Evolutionary conservation across 2,113 vertebrate species (phyloP).

Genomic region (Chlamydotis undulata): DNA sequence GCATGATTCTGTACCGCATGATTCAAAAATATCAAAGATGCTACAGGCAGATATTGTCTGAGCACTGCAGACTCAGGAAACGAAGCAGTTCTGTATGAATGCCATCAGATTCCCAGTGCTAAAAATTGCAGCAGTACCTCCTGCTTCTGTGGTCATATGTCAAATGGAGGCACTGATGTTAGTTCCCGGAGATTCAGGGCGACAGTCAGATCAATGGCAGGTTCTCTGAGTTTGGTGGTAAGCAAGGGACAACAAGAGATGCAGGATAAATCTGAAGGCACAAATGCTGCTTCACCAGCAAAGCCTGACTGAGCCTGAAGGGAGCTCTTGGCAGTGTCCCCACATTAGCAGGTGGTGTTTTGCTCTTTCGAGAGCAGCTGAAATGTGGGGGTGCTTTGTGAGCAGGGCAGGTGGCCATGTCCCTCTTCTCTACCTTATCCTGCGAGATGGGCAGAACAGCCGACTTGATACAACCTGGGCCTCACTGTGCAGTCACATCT

Average conservation of each 20-base stretch:
- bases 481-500: background rate
- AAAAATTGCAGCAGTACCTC: background rate
- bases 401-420: background rate
- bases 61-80: background rate
- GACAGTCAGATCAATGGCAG: background rate
- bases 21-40: background rate
- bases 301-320: background rate
- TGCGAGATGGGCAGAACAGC: background rate
- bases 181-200: background rate
- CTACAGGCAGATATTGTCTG: background rate
- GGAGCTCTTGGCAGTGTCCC: background rate
- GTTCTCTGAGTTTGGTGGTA: background rate
- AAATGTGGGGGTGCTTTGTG: background rate
- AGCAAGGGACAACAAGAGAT: background rate
- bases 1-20: background rate
- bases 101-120: background rate
- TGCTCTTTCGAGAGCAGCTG: background rate
- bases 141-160: background rate
- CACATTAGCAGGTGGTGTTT: background rate
- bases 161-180: background rate
- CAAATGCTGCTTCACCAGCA: background rate
- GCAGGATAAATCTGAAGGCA: background rate
- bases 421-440: background rate
- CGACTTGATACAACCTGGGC: background rate
- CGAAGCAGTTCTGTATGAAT: background rate